Conservation (phyloP, 2,797 vertebrate species). For the Scleropages formosus region DNA sequence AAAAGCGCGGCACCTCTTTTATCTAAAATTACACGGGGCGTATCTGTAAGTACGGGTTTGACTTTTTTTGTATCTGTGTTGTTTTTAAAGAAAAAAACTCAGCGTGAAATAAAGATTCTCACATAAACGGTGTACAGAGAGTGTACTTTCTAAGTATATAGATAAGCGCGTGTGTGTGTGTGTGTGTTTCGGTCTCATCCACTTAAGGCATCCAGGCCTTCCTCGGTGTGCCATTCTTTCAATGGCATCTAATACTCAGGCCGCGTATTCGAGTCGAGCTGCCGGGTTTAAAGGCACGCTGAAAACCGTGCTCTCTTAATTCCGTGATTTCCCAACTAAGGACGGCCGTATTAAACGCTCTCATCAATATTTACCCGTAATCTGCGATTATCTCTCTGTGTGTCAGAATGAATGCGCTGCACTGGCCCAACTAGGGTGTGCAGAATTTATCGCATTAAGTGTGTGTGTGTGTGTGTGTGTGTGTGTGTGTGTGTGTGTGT, state of each 20-base stretch:
- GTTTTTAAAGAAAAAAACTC: constrained; percentile 37
- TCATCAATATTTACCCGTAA: constrained; percentile 12
- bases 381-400: constrained; percentile 24
- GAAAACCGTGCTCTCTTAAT: not conserved
- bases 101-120: constrained; percentile 59
- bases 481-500: constrained; percentile 25
- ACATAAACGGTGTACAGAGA: constrained; percentile 43
- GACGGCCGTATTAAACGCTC: constrained; percentile 14
- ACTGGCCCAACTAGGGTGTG: not conserved
- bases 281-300: not conserved
- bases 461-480: constrained; percentile 2
- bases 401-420: constrained; percentile 12
- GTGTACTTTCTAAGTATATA: not conserved
- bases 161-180: too few relatives aligned
- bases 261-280: not conserved
- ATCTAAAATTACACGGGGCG: too few relatives aligned
- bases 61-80: constrained; percentile 42
- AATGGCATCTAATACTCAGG: not conserved
- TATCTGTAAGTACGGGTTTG: constrained; percentile 11
- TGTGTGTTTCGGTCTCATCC: not conserved
- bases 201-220: not conserved
- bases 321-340: constrained; percentile 7
- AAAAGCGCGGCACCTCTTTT: too few relatives aligned
- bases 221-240: not conserved
- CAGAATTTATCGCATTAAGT: constrained; percentile 17